Evolutionary conservation across 2,888 invertebrate species (phyloP).

Genomic region (Megalurothrips usitatus): DNA sequence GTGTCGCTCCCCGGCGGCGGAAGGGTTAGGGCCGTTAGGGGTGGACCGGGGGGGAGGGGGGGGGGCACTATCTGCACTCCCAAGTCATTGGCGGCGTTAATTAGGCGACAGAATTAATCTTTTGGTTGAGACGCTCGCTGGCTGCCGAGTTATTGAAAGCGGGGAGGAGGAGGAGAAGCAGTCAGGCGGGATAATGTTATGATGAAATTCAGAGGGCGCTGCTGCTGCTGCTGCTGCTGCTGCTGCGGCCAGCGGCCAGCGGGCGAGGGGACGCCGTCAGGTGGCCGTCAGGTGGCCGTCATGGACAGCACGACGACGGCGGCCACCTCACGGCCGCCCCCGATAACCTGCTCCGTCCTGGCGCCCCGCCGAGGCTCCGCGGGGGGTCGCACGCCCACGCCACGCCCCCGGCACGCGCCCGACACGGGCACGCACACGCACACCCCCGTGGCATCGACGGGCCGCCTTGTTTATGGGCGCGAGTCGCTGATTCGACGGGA

Average conservation of each 20-base stretch:
- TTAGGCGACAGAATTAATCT: too few relatives aligned
- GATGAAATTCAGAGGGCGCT: not conserved
- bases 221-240: not conserved
- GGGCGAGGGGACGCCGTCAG: too few relatives aligned
- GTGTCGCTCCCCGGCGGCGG: not conserved
- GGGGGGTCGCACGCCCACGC: not conserved
- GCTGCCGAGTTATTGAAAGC: not conserved
- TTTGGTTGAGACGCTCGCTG: too few relatives aligned
- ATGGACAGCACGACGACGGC: too few relatives aligned
- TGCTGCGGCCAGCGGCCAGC: too few relatives aligned
- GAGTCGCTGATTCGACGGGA: not conserved
- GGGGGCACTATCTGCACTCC: too few relatives aligned
- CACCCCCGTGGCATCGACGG: not conserved
- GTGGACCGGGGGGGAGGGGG: not conserved
- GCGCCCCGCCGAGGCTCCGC: not conserved
- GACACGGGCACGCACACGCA: not conserved
- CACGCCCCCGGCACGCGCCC: not conserved
- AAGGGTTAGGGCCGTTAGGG: not conserved
- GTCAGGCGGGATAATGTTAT: not conserved
- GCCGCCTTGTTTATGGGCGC: conserved; percentile 1
- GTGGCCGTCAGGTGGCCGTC: too few relatives aligned
- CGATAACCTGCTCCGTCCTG: not conserved
- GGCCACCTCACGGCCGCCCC: too few relatives aligned
- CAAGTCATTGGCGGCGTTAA: too few relatives aligned
- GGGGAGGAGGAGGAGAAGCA: too few relatives aligned